phyloP scores from a whole-genome alignment of 2,888 invertebrate genomes.

The Thereva nobilitata region DNA sequence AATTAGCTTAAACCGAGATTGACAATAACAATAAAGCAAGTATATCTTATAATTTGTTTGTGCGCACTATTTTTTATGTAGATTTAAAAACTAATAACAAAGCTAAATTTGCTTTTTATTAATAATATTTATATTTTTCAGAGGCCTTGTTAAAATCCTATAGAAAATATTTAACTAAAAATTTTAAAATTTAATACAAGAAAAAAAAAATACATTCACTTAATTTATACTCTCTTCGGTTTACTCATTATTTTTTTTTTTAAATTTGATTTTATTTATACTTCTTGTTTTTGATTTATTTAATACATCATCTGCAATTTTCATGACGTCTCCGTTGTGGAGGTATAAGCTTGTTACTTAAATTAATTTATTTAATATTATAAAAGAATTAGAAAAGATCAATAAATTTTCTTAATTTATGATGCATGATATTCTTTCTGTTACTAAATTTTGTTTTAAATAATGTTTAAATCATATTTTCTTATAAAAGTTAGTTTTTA shows the following conservation, averaged over 20 bases:
- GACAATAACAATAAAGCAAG: constrained; percentile 10
- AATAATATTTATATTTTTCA: constrained; percentile 38
- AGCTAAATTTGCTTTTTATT: constrained; percentile 40
- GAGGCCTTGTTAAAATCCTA: constrained; percentile 31
- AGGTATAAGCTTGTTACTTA: too few species aligned
- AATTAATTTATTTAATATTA: too few species aligned
- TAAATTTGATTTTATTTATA: constrained; percentile 8
- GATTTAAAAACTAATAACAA: constrained; percentile 35
- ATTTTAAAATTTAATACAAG: neutral
- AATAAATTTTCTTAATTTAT: too few species aligned
- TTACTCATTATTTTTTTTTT: constrained; percentile 1
- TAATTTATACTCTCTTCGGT: constrained; percentile 7
- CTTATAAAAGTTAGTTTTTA: too few species aligned
- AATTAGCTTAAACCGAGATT: neutral
- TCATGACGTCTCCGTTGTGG: neutral
- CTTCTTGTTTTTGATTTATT: constrained; percentile 11
- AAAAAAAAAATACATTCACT: constrained; percentile 5
- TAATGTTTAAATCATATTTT: too few species aligned
- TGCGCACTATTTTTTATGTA: constrained; percentile 29
- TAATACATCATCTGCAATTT: constrained; percentile 2
- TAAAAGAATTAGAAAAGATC: too few species aligned
- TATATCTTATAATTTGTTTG: constrained; percentile 12
- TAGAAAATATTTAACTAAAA: constrained; percentile 18
- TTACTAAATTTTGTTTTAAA: too few species aligned
- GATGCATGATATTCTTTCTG: too few species aligned